Evolutionary conservation across 2,113 vertebrate species (phyloP), one percentile per base, ranked within the genome.

Genomic region (Oceanites oceanicus): DNA sequence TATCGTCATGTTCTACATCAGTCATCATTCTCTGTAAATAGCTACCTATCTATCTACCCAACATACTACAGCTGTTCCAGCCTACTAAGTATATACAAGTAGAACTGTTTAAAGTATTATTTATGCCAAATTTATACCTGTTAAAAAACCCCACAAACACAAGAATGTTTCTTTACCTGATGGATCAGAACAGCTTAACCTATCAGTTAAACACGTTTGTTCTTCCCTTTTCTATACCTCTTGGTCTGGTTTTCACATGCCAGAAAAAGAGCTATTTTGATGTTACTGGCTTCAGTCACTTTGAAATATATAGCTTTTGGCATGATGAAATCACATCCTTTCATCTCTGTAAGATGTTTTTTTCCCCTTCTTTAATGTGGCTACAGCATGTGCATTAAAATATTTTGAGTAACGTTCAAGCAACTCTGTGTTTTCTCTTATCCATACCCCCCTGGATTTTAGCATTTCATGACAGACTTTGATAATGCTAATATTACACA

Each of bases 381-480:
- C 86, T 86, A 53, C 66, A 68, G 72, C 71, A 49, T 72, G 84
- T 88, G 93, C 80, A 92, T 96, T 95, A 96, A 94, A 95, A 86
- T 62, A 82, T 73, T 94, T 70, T 93, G 62, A 93, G 50, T 79
- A 88, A 66, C 1, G 2, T 61, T 84, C 34, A 67, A 91, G 63
- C 36, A 80, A 1, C 38, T 76, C 49, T 16, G 30, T 72, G 56
- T 90, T 86, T 92, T 94, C 66, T 94, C 55, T 90, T 79, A 49
- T 2, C 19, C 19, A 1, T 13, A 14, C 20, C 52, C 44, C 63
- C 52, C 52, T 52, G 45, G 36, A 56, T 72, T 87, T 81, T 65
- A 81, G 83, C 21, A 1, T 76, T 86, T 86, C 5, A 5, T 52
- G 40, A 44, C 52, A 68, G 65, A 32, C 84, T 85, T 78, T 25